Conservation (phyloP, 2,113 vertebrate species). For the Pangasianodon hypophthalmus region DNA sequence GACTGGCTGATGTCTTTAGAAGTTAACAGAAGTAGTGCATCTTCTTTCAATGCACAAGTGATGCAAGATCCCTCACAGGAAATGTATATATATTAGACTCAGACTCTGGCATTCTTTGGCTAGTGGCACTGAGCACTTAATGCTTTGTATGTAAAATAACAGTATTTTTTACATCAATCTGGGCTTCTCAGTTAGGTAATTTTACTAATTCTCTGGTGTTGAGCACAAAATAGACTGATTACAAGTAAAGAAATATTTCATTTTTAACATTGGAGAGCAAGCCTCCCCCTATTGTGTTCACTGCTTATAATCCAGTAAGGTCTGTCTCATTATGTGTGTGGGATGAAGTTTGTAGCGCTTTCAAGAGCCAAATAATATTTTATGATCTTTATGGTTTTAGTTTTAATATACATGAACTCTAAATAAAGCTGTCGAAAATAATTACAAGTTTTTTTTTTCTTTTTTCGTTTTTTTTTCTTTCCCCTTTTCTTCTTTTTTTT, state of each 20-base stretch:
- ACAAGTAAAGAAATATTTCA: background rate
- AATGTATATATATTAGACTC: background rate
- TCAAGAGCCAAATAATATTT: slow-evolving; percentile 8
- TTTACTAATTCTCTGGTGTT: background rate
- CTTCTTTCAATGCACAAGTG: too few species aligned
- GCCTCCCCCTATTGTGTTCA: background rate
- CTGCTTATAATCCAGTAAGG: background rate
- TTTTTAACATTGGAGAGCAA: slow-evolving; percentile 40
- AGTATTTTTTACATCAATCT: background rate
- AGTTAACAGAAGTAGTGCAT: background rate
- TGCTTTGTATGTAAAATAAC: background rate
- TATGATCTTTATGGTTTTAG: background rate
- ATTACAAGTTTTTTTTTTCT: too few species aligned
- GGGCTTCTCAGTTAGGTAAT: background rate
- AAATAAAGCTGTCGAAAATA: slow-evolving; percentile 31
- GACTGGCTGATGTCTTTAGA: background rate
- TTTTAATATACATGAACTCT: background rate
- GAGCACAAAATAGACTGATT: background rate
- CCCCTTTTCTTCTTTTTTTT: too few species aligned
- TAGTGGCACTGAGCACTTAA: background rate
- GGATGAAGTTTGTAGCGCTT: background rate
- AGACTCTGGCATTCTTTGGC: background rate
- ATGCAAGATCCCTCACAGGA: background rate
- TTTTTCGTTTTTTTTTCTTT: background rate
- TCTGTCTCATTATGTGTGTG: background rate